phyloP scores from a whole-genome alignment of 2,888 invertebrate species.

The Eupithecia inturbata region DNA sequence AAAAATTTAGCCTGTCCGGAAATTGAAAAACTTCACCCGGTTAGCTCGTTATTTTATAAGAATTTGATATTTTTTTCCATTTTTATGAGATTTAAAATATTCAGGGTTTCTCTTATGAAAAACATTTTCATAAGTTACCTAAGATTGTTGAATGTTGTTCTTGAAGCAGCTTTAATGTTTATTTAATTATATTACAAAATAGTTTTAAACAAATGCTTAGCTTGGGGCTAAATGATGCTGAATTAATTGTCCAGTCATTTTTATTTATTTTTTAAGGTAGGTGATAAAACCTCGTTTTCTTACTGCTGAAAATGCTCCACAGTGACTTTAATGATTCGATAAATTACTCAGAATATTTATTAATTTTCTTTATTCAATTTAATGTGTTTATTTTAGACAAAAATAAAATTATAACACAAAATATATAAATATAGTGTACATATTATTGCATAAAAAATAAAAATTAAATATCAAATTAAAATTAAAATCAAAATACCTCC shows the following conservation, averaged over 20 bases:
- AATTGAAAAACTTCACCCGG: conserved; percentile 80
- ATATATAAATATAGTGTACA: too few relatives aligned
- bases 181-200: neutral
- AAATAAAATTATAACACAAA: too few relatives aligned
- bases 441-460: too few relatives aligned
- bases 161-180: neutral
- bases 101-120: conserved; percentile 42
- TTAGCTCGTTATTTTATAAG: conserved; percentile 66
- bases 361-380: too few relatives aligned
- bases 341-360: too few relatives aligned
- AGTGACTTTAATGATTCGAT: too few relatives aligned
- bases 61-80: conserved; percentile 64
- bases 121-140: conserved; percentile 51
- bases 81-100: conserved; percentile 54
- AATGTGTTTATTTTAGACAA: too few relatives aligned
- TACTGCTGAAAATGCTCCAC: too few relatives aligned
- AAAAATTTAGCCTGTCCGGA: conserved; percentile 76
- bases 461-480: too few relatives aligned
- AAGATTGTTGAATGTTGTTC: neutral
- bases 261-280: too few relatives aligned
- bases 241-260: neutral
- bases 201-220: neutral
- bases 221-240: neutral
- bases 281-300: too few relatives aligned
- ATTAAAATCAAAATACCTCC: too few relatives aligned